Percentiles rank a stretch among this genome's conserved stretches.
These are phyloP conservation scores for Nylanderia fulva DNA, from an alignment of 1,140 invertebrate genomes.

Conservation along the genomic window DNA sequence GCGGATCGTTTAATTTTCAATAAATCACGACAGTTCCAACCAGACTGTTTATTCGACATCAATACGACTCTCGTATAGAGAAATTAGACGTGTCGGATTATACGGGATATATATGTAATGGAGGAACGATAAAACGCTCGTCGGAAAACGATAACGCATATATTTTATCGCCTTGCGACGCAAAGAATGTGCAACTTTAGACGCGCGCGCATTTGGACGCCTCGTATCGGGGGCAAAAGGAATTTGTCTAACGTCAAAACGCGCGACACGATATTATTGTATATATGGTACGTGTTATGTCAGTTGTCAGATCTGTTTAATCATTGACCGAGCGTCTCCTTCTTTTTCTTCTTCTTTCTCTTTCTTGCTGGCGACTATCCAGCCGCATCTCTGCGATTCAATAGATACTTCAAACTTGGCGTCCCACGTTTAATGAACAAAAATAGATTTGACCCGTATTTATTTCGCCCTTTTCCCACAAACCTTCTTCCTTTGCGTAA, in stretches of 20 bases:
- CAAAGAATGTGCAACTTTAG: constrained; percentile 42
- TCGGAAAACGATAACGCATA: background rate
- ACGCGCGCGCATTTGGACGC: constrained; percentile 23
- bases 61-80: background rate
- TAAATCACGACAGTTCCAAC: constrained; percentile 16
- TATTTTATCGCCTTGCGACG: constrained; percentile 14
- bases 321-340: constrained; percentile 13
- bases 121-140: background rate
- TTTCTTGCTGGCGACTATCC: background rate
- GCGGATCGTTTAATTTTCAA: constrained; percentile 34
- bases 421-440: constrained; percentile 27
- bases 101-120: background rate
- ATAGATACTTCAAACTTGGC: constrained; percentile 52
- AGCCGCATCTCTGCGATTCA: constrained; percentile 17
- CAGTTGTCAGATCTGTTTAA: background rate
- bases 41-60: constrained; percentile 33
- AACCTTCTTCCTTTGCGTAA: background rate
- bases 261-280: background rate
- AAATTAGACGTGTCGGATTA: constrained; percentile 15
- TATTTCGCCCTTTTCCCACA: background rate
- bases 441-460: constrained; percentile 51
- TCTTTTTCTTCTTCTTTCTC: background rate
- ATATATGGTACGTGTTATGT: no score
- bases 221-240: background rate
- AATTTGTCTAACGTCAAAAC: constrained; percentile 15